Evolutionary conservation across 2,113 vertebrate genomes (phyloP).

Genomic region (Apodemus speciosus): DNA sequence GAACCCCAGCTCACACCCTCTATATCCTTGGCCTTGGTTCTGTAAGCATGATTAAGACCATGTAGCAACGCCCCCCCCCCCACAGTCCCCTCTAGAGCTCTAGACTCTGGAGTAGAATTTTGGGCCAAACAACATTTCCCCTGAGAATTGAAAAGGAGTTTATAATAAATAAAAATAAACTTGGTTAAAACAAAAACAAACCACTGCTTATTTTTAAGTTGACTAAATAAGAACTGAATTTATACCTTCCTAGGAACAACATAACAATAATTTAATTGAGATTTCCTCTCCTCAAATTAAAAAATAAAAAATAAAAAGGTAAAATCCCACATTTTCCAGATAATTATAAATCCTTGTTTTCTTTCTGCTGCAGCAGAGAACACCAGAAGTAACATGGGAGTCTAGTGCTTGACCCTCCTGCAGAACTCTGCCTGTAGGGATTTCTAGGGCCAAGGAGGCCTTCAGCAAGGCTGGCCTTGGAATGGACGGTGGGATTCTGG

Average conservation of each 20-base stretch:
- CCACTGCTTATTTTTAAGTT: not conserved
- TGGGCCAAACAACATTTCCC: not conserved
- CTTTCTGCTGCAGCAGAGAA: not conserved
- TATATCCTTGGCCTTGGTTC: not conserved
- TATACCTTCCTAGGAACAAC: conserved; percentile 20
- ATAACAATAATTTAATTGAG: conserved; percentile 47
- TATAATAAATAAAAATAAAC: conserved; percentile 40
- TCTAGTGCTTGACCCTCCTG: not conserved
- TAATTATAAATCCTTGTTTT: conserved; percentile 34
- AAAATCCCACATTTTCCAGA: not conserved
- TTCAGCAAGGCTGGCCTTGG: not conserved
- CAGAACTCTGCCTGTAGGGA: not conserved
- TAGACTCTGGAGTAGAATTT: not conserved
- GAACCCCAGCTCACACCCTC: not conserved
- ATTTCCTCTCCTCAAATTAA: not conserved
- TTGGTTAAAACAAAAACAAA: not conserved
- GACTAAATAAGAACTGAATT: conserved; percentile 27
- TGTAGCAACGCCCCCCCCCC: not conserved
- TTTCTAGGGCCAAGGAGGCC: not conserved
- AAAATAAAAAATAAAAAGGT: not conserved
- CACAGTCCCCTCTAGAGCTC: not conserved
- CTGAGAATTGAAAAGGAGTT: not conserved
- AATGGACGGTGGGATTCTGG: not conserved
- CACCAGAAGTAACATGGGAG: not conserved
- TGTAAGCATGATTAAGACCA: not conserved